A percentile compares a stretch with the other conserved stretches of the same genome.
Conservation (phyloP, 2,797 vertebrate genomes). For the Peromyscus eremicus region DNA sequence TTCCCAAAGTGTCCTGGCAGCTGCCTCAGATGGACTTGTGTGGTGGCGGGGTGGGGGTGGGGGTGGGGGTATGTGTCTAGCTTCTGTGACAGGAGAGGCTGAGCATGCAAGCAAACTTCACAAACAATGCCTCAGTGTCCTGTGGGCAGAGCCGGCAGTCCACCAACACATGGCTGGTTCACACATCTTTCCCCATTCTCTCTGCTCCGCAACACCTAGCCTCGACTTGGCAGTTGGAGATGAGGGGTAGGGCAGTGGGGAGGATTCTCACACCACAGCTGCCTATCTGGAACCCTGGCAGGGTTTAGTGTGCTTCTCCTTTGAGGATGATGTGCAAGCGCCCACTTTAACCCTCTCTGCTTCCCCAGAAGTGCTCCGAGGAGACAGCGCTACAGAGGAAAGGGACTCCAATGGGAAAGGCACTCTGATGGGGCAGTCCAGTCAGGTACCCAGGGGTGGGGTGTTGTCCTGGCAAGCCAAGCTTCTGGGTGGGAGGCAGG, state of each 20-base stretch:
- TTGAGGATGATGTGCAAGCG: background rate
- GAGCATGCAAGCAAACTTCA: background rate
- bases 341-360: background rate
- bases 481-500: background rate
- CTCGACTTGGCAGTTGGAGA: constrained; percentile 73
- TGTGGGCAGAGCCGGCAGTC: background rate
- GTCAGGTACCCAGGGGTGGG: background rate
- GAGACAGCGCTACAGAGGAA: background rate
- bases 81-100: constrained; percentile 9
- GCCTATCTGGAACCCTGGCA: background rate
- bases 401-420: background rate
- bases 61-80: background rate
- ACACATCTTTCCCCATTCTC: constrained; percentile 22
- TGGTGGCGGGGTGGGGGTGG: too few relatives aligned
- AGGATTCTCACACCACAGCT: background rate
- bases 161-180: background rate
- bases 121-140: background rate
- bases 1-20: background rate
- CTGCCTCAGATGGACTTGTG: constrained; percentile 1
- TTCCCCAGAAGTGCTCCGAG: background rate
- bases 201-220: constrained; percentile 80
- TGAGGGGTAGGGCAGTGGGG: accelerated
- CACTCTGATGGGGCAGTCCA: background rate
- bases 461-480: accelerated
- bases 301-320: background rate